phyloP scores from a whole-genome alignment of 2,113 vertebrate species.

The Mellivora capensis region DNA sequence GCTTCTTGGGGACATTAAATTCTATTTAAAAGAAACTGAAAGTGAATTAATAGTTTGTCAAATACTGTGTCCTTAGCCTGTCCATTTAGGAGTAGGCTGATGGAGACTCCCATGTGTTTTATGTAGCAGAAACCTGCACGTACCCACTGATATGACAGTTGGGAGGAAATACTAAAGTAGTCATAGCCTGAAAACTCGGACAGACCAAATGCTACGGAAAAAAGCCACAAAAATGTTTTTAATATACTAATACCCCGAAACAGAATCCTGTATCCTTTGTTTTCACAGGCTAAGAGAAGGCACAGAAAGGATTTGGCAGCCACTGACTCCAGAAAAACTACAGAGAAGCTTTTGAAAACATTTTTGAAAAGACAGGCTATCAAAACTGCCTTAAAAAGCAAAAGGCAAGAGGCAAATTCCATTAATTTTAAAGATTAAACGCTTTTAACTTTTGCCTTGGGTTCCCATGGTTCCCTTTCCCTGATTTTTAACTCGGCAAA shows the following conservation, averaged over 20 bases:
- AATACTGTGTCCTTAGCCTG: not conserved
- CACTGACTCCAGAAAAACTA: constrained; percentile 89
- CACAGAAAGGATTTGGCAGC: constrained; percentile 90
- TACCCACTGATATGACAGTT: rapidly evolving
- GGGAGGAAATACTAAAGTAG: not conserved
- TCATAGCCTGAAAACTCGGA: not conserved
- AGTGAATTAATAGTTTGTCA: not conserved
- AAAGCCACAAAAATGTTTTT: not conserved
- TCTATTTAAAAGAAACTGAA: constrained; percentile 3
- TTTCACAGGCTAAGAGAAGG: constrained; percentile 88
- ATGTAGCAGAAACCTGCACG: not conserved
- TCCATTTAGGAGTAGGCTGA: not conserved
- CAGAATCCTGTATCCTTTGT: not conserved
- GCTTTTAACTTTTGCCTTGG: not conserved
- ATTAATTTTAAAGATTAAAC: not conserved
- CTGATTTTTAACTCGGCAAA: not conserved
- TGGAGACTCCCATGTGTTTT: not conserved
- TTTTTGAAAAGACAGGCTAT: constrained; percentile 95
- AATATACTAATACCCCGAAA: not conserved
- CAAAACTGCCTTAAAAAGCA: constrained; percentile 88
- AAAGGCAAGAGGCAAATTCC: constrained; percentile 81
- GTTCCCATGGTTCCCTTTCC: not conserved
- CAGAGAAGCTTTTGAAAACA: constrained; percentile 93
- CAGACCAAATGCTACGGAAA: not conserved
- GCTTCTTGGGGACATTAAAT: not conserved